Evolutionary conservation across 2,113 vertebrate genomes (phyloP).

Genomic region (Pseudonaja textilis): DNA sequence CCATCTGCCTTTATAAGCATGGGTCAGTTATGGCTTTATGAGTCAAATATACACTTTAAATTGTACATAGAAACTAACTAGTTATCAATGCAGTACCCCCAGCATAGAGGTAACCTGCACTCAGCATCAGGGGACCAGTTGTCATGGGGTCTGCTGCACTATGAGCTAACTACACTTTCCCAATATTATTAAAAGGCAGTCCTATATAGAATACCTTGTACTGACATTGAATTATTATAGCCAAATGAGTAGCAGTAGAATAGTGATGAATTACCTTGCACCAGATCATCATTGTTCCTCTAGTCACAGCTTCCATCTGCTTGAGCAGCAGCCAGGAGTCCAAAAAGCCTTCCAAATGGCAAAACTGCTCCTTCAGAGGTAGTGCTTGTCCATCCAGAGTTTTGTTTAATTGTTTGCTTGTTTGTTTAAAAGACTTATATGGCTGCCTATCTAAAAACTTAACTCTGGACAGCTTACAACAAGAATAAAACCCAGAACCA

Average conservation of each 20-base stretch:
- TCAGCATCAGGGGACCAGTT: not conserved
- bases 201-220: not conserved
- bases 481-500: not conserved
- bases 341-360: not conserved
- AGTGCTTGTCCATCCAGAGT: not conserved
- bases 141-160: not conserved
- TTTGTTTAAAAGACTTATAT: not conserved
- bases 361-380: not conserved
- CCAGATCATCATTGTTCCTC: not conserved
- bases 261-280: not conserved
- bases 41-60: not conserved
- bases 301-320: not conserved
- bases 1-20: not conserved
- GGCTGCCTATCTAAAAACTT: not conserved
- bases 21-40: not conserved
- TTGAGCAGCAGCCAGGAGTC: not conserved
- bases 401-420: not conserved
- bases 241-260: not conserved
- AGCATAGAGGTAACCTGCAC: not conserved
- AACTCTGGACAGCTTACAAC: not conserved
- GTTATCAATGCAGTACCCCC: not conserved
- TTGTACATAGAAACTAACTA: not conserved
- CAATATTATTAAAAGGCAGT: not conserved
- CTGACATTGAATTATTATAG: not conserved
- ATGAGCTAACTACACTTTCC: not conserved